These are phyloP conservation scores for Platycheirus albimanus DNA, from an alignment of 2,888 invertebrate species.

Conservation along the genomic window DNA sequence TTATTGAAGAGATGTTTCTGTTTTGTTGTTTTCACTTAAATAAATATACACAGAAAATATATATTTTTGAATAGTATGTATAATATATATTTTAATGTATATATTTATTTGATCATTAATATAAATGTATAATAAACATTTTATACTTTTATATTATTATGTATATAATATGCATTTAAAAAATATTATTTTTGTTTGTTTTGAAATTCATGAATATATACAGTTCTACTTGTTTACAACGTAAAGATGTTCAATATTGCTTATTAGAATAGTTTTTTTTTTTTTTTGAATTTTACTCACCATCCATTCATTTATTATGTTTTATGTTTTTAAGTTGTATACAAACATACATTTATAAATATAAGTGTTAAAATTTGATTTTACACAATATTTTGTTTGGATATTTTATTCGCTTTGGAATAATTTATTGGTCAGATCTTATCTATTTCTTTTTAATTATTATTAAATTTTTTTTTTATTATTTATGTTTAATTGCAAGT, in stretches of 20 bases:
- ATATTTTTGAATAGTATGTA: conserved; percentile 51
- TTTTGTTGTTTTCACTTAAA: conserved; percentile 32
- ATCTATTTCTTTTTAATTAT: conserved; percentile 64
- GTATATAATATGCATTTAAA: conserved; percentile 72
- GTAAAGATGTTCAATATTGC: conserved; percentile 70
- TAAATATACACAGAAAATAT: conserved; percentile 66
- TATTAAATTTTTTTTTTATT: no score
- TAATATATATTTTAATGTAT: conserved; percentile 57
- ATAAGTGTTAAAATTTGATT: conserved; percentile 61
- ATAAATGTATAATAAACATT: conserved; percentile 8
- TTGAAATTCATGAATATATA: conserved; percentile 66
- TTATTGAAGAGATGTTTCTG: conserved; percentile 14
- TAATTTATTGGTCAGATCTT: conserved; percentile 76
- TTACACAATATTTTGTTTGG: conserved; percentile 63
- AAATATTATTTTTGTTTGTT: conserved; percentile 61
- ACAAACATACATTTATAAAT: conserved; percentile 55
- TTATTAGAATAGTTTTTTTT: conserved; percentile 68
- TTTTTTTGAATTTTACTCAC: no score
- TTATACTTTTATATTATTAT: conserved; percentile 58
- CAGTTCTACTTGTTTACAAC: conserved; percentile 60
- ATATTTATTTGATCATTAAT: conserved; percentile 47
- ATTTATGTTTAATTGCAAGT: conserved; percentile 73
- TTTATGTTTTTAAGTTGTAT: conserved; percentile 48
- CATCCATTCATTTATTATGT: conserved; percentile 58
- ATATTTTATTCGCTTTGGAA: conserved; percentile 70